Evolutionary conservation across 2,113 vertebrate species (phyloP).

Genomic region (Telmatochromis sp.): DNA sequence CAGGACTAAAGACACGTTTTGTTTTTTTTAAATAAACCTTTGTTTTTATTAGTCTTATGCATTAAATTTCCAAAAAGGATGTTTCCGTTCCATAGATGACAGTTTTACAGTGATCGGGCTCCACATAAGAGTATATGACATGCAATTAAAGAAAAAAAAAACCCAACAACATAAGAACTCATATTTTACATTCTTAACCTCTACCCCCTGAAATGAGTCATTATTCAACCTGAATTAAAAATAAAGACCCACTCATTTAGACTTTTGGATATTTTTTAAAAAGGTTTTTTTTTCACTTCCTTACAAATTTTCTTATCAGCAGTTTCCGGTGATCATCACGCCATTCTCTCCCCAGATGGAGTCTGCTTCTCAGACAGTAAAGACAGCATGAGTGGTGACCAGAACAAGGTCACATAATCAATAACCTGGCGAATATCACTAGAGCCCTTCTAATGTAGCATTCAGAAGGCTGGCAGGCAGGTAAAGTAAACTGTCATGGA

Average conservation of each 20-base stretch:
- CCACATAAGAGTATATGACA: constrained; percentile 63
- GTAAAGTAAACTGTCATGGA: neutral
- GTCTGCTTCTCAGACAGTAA: neutral
- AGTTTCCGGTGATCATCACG: neutral
- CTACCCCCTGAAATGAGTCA: constrained; percentile 26
- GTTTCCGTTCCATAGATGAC: constrained; percentile 49
- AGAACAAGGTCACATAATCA: neutral
- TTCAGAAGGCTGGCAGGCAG: neutral
- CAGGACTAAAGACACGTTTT: neutral
- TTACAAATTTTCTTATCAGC: neutral
- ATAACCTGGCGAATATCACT: neutral
- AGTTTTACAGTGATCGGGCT: constrained; percentile 69
- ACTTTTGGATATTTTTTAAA: neutral
- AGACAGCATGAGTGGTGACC: neutral
- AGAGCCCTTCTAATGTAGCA: constrained; percentile 21
- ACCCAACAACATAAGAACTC: constrained; percentile 17
- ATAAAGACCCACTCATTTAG: neutral
- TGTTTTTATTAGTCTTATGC: constrained; percentile 58
- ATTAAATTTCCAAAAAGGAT: constrained; percentile 62
- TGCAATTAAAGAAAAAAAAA: constrained; percentile 54
- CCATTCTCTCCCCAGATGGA: neutral
- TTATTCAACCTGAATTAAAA: constrained; percentile 46
- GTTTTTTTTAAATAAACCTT: constrained; percentile 50
- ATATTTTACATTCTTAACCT: constrained; percentile 58
- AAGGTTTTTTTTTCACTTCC: neutral